A percentile compares a stretch with the other conserved stretches of the same genome.
Evolutionary conservation across 2,113 vertebrate genomes (phyloP).

Genomic region (Lipophrys pholis): DNA sequence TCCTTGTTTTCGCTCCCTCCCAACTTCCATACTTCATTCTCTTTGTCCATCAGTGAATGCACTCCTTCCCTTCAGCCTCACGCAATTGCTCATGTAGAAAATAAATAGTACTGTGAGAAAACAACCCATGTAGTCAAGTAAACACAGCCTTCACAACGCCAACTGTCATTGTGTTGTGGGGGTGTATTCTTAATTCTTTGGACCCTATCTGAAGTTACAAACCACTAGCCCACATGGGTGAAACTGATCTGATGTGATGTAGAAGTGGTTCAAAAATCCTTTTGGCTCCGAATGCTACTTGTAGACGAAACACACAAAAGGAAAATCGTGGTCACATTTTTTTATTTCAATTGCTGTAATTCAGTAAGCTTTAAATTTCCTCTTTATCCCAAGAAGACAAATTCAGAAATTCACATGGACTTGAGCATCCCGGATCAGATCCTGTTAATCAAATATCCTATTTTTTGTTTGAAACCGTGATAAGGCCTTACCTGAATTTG

Average conservation of each 20-base stretch:
- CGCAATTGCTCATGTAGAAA: constrained; percentile 56
- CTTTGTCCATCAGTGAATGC: constrained; percentile 56
- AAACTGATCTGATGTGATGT: constrained; percentile 13
- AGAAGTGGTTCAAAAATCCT: constrained; percentile 19
- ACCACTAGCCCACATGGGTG: constrained; percentile 34
- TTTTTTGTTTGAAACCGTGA: too few species aligned
- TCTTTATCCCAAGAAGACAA: too few species aligned
- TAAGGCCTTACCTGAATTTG: too few species aligned
- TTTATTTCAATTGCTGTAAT: too few species aligned
- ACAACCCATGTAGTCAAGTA: constrained; percentile 49
- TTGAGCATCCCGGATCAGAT: too few species aligned
- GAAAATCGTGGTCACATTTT: neutral
- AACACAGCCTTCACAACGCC: constrained; percentile 46
- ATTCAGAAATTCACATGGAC: too few species aligned
- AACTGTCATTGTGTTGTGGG: constrained; percentile 15
- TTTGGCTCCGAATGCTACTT: constrained; percentile 16
- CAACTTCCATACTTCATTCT: constrained; percentile 64
- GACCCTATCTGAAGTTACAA: constrained; percentile 33
- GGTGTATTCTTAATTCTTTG: constrained; percentile 18
- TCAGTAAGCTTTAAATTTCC: too few species aligned
- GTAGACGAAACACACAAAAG: constrained; percentile 25
- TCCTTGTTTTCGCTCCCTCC: constrained; percentile 69
- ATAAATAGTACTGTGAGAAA: constrained; percentile 55
- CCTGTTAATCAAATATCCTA: too few species aligned
- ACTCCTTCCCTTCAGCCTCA: constrained; percentile 59